A percentile compares a stretch with the other conserved stretches of the same genome.
Conservation (phyloP, 2,888 invertebrate genomes). For the Eupithecia subumbrata region DNA sequence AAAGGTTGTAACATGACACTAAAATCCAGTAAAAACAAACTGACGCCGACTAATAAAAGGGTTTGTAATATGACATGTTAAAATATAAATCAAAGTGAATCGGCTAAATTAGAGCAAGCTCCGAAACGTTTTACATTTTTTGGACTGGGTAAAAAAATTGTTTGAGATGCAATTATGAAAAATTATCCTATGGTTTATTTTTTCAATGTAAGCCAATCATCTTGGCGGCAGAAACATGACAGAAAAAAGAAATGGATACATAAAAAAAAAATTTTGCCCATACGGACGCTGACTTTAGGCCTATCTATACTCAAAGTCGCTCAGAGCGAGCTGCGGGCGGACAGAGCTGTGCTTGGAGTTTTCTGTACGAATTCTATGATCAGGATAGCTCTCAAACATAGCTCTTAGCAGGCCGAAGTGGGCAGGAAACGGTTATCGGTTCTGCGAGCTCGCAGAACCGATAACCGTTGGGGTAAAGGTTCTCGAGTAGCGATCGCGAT, state of each 20-base stretch:
- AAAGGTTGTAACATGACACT: conserved; percentile 73
- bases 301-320: too few relatives aligned
- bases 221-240: neutral
- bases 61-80: conserved; percentile 53
- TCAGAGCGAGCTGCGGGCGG: too few relatives aligned
- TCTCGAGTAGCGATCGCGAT: too few relatives aligned
- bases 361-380: too few relatives aligned
- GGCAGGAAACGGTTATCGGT: too few relatives aligned
- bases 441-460: too few relatives aligned
- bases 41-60: conserved; percentile 63
- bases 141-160: neutral
- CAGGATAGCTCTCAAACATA: too few relatives aligned
- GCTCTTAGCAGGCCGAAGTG: too few relatives aligned
- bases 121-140: conserved; percentile 1
- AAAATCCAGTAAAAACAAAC: conserved; percentile 79
- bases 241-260: neutral
- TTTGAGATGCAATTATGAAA: neutral
- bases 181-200: neutral
- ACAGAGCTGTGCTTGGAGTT: too few relatives aligned
- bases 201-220: neutral
- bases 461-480: too few relatives aligned
- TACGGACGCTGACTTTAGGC: too few relatives aligned
- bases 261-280: too few relatives aligned
- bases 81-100: conserved; percentile 39
- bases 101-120: conserved; percentile 25